phyloP scores from a whole-genome alignment of 2,888 invertebrate genomes.

The Eubasilissa splendida region DNA sequence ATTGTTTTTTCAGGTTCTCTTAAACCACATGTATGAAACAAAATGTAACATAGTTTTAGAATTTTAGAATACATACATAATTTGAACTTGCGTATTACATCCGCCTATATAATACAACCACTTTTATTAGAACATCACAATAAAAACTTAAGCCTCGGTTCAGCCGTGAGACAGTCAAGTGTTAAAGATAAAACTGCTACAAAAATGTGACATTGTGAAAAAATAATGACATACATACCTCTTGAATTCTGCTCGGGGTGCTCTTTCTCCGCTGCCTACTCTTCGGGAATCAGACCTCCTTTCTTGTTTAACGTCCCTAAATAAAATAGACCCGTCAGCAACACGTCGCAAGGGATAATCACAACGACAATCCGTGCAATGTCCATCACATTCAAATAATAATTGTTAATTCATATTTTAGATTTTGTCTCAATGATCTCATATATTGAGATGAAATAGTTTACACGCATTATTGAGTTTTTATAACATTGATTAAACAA shows the following conservation, averaged over 20 bases:
- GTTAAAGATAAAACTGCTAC: background rate
- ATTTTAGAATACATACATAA: too few species aligned
- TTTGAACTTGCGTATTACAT: too few species aligned
- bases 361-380: conserved; percentile 35
- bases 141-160: too few species aligned
- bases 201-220: background rate
- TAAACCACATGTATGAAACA: too few species aligned
- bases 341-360: background rate
- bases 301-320: conserved; percentile 45
- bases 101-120: too few species aligned
- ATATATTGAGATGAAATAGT: conserved; percentile 36
- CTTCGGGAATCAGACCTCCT: conserved; percentile 29
- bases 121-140: too few species aligned
- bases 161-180: too few species aligned
- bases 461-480: conserved; percentile 13
- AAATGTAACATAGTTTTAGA: too few species aligned
- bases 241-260: conserved; percentile 10
- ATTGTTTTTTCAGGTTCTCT: too few species aligned
- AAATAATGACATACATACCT: conserved; percentile 4
- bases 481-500: conserved; percentile 1
- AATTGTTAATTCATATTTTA: conserved; percentile 31
- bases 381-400: conserved; percentile 9
- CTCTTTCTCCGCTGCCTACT: conserved; percentile 25
- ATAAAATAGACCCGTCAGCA: conserved; percentile 32
- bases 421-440: conserved; percentile 28